A percentile compares a stretch with the other conserved stretches of the same genome.
phyloP scores from a whole-genome alignment of 2,888 invertebrate species.

The Cataglyphis altisquamis region DNA sequence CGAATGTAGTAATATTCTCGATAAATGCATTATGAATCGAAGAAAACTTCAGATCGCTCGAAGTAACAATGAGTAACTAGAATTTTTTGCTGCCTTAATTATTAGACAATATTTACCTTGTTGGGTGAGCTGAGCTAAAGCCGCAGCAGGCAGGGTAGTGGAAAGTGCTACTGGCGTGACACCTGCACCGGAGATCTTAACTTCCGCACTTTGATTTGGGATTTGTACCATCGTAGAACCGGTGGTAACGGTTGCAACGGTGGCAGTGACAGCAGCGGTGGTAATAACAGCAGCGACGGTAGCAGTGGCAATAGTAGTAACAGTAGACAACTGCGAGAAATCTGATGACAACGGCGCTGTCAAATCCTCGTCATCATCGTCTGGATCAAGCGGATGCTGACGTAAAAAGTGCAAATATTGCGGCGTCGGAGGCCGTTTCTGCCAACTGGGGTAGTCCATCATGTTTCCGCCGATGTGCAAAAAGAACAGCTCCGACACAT shows the following conservation, averaged over 20 bases:
- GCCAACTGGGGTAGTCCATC: conserved; percentile 95
- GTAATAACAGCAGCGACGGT: conserved; percentile 45
- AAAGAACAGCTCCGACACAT: conserved; percentile 94
- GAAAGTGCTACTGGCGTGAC: conserved; percentile 89
- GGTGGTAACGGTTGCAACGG: conserved; percentile 62
- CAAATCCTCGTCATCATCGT: conserved; percentile 87
- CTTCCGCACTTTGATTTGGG: conserved; percentile 86
- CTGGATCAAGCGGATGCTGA: conserved; percentile 90
- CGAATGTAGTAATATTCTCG: background rate
- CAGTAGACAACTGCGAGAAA: conserved; percentile 24
- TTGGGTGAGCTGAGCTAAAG: conserved; percentile 88
- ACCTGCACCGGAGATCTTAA: conserved; percentile 88
- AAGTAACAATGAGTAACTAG: background rate
- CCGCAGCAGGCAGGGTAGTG: conserved; percentile 88
- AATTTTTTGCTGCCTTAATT: background rate
- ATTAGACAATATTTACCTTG: conserved; percentile 86
- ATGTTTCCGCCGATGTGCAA: conserved; percentile 95
- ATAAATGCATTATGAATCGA: background rate
- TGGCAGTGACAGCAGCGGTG: conserved; percentile 64
- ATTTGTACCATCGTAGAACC: conserved; percentile 69
- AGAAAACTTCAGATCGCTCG: background rate
- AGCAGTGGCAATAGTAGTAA: conserved; percentile 39
- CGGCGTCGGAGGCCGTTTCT: conserved; percentile 92
- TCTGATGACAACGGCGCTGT: conserved; percentile 77
- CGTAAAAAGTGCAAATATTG: conserved; percentile 92